These are phyloP conservation scores for Anastrepha ludens DNA, from an alignment of 1,140 invertebrate species.

Conservation along the genomic window DNA sequence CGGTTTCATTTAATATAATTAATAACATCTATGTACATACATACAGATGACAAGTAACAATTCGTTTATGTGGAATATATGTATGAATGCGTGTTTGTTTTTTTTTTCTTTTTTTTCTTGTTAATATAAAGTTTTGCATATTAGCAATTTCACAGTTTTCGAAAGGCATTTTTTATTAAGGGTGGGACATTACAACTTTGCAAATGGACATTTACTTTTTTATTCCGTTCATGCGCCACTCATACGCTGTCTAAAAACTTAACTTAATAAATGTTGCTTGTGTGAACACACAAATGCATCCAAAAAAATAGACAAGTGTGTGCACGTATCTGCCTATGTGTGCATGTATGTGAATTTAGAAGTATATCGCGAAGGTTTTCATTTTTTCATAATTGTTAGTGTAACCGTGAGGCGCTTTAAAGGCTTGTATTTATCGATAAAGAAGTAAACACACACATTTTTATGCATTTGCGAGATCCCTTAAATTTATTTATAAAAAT, in stretches of 20 bases:
- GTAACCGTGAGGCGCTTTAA: too few species aligned
- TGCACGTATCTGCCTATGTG: not conserved
- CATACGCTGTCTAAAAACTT: not conserved
- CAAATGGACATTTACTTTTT: not conserved
- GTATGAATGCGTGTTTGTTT: not conserved
- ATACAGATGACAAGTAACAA: not conserved
- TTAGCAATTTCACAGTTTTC: constrained; percentile 41
- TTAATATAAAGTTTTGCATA: constrained; percentile 13
- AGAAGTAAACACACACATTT: not conserved
- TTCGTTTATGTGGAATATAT: not conserved
- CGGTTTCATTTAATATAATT: not conserved
- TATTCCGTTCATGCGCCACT: not conserved
- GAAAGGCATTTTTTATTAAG: constrained; percentile 45
- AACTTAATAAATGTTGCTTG: constrained; percentile 2
- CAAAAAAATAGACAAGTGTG: not conserved
- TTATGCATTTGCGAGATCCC: not conserved
- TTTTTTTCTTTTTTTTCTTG: not conserved
- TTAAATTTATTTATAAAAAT: too few species aligned
- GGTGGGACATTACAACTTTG: constrained; percentile 46
- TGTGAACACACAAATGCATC: not conserved
- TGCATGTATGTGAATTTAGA: not conserved
- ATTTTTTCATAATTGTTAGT: too few species aligned
- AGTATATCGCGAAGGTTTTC: too few species aligned
- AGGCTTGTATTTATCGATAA: too few species aligned
- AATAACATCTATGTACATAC: not conserved